Conservation (phyloP, 2,888 invertebrate genomes). For the Zeuzera pyrina region DNA sequence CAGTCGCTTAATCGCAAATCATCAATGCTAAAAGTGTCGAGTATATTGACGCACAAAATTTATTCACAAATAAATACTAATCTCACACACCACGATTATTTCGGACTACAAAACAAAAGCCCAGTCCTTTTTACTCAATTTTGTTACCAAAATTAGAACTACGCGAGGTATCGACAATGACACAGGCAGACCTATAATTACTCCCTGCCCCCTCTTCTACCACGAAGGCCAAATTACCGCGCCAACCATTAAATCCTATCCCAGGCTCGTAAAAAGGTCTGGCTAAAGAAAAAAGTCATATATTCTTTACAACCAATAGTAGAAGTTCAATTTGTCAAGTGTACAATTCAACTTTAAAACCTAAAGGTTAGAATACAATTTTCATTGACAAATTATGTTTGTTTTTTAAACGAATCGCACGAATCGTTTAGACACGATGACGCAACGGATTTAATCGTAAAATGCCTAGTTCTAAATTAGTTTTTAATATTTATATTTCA, state of each 20-base stretch:
- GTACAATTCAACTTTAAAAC: conserved; percentile 19
- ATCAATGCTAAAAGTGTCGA: no score
- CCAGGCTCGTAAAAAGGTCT: conserved; percentile 55
- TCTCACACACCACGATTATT: conserved; percentile 3
- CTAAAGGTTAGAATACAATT: neutral
- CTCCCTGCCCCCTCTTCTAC: conserved; percentile 30
- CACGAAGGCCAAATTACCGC: conserved; percentile 50
- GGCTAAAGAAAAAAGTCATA: conserved; percentile 42
- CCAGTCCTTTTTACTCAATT: conserved; percentile 26
- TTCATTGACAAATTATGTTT: neutral
- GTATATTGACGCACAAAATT: no score
- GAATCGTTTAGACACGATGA: conserved; percentile 16
- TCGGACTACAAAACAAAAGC: conserved; percentile 7
- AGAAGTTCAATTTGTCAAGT: conserved; percentile 11
- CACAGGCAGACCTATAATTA: conserved; percentile 65
- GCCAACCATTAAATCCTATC: conserved; percentile 60
- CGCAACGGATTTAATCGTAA: conserved; percentile 16
- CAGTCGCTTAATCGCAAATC: no score
- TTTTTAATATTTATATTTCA: no score
- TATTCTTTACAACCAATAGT: conserved; percentile 43
- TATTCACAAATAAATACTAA: no score
- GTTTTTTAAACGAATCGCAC: conserved; percentile 5
- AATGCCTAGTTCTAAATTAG: conserved; percentile 2
- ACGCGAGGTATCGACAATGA: conserved; percentile 59
- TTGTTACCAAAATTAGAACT: conserved; percentile 41